Evolutionary conservation across 2,888 invertebrate species (phyloP).

Genomic region (Dolomedes plantarius): DNA sequence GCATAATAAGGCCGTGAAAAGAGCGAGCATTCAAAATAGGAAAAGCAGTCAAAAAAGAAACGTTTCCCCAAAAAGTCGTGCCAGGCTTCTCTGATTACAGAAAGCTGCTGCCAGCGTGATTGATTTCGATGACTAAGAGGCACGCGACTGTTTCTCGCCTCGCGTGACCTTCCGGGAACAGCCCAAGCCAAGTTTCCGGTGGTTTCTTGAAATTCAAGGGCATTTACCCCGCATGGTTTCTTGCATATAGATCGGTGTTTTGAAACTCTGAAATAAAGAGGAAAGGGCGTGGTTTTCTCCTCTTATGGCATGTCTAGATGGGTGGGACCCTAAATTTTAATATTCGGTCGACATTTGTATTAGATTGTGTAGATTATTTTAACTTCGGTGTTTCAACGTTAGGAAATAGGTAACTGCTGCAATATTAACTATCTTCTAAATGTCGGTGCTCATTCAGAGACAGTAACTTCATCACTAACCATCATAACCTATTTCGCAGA

Average conservation of each 20-base stretch:
- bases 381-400: no score
- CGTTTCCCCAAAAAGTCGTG: not conserved
- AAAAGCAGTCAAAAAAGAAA: not conserved
- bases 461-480: no score
- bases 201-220: conserved; percentile 2
- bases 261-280: not conserved
- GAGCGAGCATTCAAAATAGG: not conserved
- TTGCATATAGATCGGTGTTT: not conserved
- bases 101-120: not conserved
- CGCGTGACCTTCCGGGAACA: conserved; percentile 1
- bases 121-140: not conserved
- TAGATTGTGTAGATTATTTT: no score
- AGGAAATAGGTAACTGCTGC: no score
- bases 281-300: no score
- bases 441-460: no score
- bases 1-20: not conserved
- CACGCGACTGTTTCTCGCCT: not conserved
- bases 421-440: no score
- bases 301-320: no score
- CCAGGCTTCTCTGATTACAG: not conserved
- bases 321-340: no score
- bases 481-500: no score
- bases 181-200: not conserved
- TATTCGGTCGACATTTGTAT: no score
- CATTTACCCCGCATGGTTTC: not conserved